These are phyloP conservation scores for Dioctria linearis DNA, from an alignment of 2,888 invertebrate species.

Conservation along the genomic window DNA sequence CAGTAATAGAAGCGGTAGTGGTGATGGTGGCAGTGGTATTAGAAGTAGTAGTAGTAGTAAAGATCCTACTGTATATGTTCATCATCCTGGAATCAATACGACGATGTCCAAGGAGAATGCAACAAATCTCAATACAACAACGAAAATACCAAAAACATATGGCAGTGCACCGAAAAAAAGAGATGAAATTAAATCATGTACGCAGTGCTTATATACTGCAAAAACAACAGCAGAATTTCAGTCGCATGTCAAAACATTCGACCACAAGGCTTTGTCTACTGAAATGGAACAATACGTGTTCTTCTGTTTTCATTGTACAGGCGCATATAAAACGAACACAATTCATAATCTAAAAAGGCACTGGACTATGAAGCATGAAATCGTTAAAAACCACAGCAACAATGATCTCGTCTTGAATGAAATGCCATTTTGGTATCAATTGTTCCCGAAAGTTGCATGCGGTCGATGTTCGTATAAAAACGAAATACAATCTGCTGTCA, in stretches of 20 bases:
- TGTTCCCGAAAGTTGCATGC: slow-evolving; percentile 20
- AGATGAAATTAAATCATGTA: background rate
- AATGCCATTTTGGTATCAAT: slow-evolving; percentile 33
- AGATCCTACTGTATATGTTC: too few species aligned
- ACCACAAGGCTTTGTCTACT: background rate
- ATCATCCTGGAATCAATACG: too few species aligned
- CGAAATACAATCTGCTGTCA: background rate
- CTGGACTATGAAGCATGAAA: slow-evolving; percentile 18
- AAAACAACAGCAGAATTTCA: background rate
- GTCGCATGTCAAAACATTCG: slow-evolving; percentile 4
- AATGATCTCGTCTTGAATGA: background rate
- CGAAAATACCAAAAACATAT: slow-evolving; percentile 1
- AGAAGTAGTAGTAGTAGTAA: too few species aligned
- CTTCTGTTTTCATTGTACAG: slow-evolving; percentile 16
- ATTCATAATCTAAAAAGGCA: slow-evolving; percentile 13
- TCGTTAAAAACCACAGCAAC: background rate
- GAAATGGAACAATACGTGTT: slow-evolving; percentile 5
- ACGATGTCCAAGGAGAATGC: background rate
- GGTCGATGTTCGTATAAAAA: slow-evolving; percentile 14
- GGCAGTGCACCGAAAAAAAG: background rate
- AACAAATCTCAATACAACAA: background rate
- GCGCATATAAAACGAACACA: background rate
- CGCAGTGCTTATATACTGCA: slow-evolving; percentile 10
- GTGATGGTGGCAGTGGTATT: too few species aligned
- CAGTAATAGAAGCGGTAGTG: background rate